Evolutionary conservation across 2,888 invertebrate species (phyloP).

Genomic region (Beris chalybata): DNA sequence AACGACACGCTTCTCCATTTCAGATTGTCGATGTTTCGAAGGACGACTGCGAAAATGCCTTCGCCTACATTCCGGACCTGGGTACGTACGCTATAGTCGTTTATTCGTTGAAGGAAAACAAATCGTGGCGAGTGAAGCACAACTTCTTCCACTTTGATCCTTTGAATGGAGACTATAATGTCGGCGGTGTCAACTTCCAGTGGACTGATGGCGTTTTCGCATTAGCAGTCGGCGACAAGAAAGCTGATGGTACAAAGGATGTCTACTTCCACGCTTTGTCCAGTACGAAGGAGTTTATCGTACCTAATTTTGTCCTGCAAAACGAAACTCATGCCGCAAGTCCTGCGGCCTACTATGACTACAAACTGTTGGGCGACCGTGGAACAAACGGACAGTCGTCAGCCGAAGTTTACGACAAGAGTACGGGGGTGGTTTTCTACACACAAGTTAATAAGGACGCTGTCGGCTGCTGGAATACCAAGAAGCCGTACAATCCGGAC

Average conservation of each 20-base stretch:
- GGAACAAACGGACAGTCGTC: slow-evolving; percentile 74
- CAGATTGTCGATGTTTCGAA: slow-evolving; percentile 72
- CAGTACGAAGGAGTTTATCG: slow-evolving; percentile 78
- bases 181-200: slow-evolving; percentile 79
- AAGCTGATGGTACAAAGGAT: slow-evolving; percentile 64
- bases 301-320: slow-evolving; percentile 71
- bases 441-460: slow-evolving; percentile 77
- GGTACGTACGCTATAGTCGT: slow-evolving; percentile 76
- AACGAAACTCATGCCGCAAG: slow-evolving; percentile 72
- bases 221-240: slow-evolving; percentile 66
- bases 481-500: slow-evolving; percentile 64
- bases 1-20: slow-evolving; percentile 14
- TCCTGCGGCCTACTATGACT: slow-evolving; percentile 69
- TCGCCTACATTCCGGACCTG: slow-evolving; percentile 77
- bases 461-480: slow-evolving; percentile 78
- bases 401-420: slow-evolving; percentile 69
- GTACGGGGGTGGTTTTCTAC: slow-evolving; percentile 72
- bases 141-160: slow-evolving; percentile 86
- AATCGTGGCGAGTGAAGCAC: slow-evolving; percentile 78
- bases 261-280: slow-evolving; percentile 83
- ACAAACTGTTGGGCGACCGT: slow-evolving; percentile 71
- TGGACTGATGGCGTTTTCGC: slow-evolving; percentile 85
- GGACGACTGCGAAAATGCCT: slow-evolving; percentile 72
- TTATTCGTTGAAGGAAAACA: slow-evolving; percentile 72
- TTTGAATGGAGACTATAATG: slow-evolving; percentile 72